Conservation (phyloP, 2,113 vertebrate genomes). For the Atlantisia rogersi region DNA sequence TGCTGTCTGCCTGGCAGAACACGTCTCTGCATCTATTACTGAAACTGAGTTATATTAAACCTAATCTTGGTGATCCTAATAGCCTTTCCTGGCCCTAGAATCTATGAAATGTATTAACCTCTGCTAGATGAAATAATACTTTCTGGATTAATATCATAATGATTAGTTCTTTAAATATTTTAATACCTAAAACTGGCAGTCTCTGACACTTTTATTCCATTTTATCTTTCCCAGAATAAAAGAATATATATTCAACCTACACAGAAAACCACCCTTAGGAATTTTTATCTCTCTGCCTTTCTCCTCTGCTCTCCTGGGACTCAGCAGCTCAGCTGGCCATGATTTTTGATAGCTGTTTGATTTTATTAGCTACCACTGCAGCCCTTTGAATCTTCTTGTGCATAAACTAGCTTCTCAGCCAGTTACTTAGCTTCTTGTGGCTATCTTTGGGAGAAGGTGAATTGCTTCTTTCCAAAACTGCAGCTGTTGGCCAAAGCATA, state of each 20-base stretch:
- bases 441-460: constrained; percentile 38
- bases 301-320: background rate
- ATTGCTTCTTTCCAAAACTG: background rate
- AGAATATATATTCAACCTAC: background rate
- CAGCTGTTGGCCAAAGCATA: constrained; percentile 31
- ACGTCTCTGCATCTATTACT: background rate
- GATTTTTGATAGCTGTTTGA: constrained; percentile 13
- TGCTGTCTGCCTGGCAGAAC: background rate
- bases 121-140: background rate
- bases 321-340: background rate
- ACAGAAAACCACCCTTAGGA: background rate
- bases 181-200: background rate
- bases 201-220: background rate
- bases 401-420: background rate
- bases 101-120: background rate
- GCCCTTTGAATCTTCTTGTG: background rate
- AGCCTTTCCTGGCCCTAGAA: background rate
- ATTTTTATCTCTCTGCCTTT: background rate
- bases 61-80: background rate
- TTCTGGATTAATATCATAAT: constrained; percentile 15
- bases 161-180: constrained; percentile 43
- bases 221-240: background rate
- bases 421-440: background rate
- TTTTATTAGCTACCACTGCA: background rate
- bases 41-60: constrained; percentile 12